Evolutionary conservation across 2,888 invertebrate species (phyloP).

Genomic region (Girardia tigrina): DNA sequence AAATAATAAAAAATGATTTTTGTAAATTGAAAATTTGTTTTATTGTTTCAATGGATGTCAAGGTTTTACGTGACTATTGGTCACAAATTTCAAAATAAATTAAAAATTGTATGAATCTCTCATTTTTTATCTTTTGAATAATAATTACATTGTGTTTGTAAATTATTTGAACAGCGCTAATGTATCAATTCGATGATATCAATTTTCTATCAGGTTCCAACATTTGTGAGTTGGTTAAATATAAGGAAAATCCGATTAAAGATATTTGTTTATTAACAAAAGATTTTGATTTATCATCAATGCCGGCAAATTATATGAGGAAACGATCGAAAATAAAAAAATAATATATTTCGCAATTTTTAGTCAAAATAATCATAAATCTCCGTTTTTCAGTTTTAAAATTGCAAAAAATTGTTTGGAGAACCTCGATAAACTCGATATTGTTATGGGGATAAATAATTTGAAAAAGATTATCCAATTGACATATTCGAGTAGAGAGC

Average conservation of each 20-base stretch:
- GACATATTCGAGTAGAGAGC: slow-evolving; percentile 62
- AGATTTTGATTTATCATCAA: neutral
- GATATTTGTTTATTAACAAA: slow-evolving; percentile 25
- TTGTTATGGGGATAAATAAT: slow-evolving; percentile 54
- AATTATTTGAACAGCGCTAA: too few relatives aligned
- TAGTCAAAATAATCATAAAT: slow-evolving; percentile 9
- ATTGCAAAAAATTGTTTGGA: slow-evolving; percentile 87
- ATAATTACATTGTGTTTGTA: too few relatives aligned
- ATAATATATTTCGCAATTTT: slow-evolving; percentile 6
- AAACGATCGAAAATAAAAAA: neutral
- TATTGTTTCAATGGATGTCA: too few relatives aligned
- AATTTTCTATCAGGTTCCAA: too few relatives aligned
- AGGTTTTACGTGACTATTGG: too few relatives aligned
- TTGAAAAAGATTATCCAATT: slow-evolving; percentile 78
- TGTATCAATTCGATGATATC: too few relatives aligned
- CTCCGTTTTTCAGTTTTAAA: slow-evolving; percentile 59
- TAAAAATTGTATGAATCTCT: too few relatives aligned
- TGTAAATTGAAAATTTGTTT: too few relatives aligned
- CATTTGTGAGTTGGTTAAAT: too few relatives aligned
- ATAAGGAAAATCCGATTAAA: neutral
- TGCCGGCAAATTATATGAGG: slow-evolving; percentile 24
- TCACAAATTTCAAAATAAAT: too few relatives aligned
- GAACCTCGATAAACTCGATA: slow-evolving; percentile 77
- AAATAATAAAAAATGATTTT: too few relatives aligned
- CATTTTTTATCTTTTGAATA: too few relatives aligned